phyloP scores from a whole-genome alignment of 1,140 invertebrate genomes.

The Palaemon carinicauda region DNA sequence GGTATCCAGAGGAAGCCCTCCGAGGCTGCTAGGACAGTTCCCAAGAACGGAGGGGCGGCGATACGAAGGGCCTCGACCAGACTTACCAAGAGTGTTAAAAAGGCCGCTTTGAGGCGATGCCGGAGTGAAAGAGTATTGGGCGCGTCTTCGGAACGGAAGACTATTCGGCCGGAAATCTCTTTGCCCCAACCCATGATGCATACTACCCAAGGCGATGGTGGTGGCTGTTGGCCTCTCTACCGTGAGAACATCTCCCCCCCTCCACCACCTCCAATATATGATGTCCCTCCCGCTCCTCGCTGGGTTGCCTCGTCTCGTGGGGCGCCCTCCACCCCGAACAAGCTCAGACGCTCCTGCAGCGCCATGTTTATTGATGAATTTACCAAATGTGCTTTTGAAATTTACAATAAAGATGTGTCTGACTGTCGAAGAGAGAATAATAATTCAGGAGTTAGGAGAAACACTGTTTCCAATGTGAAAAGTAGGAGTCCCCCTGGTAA shows the following conservation, averaged over 20 bases:
- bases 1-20: neutral
- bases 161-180: conserved; percentile 28
- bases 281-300: conserved; percentile 6
- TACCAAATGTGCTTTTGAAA: neutral
- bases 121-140: conserved; percentile 20
- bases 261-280: neutral
- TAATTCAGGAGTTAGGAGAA: neutral
- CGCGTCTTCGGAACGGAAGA: too few species aligned
- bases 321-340: neutral
- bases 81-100: conserved; percentile 1
- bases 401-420: conserved; percentile 23
- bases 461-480: neutral
- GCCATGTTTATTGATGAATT: neutral
- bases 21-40: neutral
- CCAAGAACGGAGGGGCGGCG: neutral
- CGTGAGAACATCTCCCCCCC: neutral
- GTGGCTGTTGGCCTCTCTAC: neutral
- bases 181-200: neutral
- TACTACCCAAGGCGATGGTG: neutral
- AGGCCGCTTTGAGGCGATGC: conserved; percentile 15
- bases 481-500: too few species aligned
- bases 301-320: neutral
- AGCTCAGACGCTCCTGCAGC: conserved; percentile 15
- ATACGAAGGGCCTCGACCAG: conserved; percentile 24
- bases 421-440: neutral